phyloP scores from a whole-genome alignment of 1,140 invertebrate genomes.

The Brachionus rubens region DNA sequence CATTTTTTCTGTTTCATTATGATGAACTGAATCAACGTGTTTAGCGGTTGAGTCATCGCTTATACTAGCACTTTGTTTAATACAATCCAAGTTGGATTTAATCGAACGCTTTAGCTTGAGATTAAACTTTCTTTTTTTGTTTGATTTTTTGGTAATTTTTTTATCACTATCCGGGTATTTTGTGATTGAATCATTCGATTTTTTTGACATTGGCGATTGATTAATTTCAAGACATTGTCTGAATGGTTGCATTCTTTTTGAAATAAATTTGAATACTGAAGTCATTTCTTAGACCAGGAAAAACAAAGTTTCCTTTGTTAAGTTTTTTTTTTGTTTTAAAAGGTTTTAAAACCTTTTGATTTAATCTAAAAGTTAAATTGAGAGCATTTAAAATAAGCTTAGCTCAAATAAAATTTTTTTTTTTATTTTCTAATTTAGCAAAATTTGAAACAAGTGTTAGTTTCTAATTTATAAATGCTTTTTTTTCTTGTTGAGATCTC shows the following conservation, averaged over 20 bases:
- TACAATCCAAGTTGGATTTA: background rate
- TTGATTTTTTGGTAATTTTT: background rate
- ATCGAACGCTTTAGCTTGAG: background rate
- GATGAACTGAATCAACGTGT: background rate
- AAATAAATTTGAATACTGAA: slow-evolving; percentile 8
- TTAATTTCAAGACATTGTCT: slow-evolving; percentile 10
- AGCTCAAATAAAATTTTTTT: no score
- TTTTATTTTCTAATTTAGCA: no score
- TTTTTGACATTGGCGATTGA: background rate
- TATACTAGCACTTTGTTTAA: background rate
- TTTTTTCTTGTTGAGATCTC: no score
- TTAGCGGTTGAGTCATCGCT: background rate
- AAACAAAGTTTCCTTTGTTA: background rate
- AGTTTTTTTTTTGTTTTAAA: background rate
- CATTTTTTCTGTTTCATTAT: slow-evolving; percentile 37
- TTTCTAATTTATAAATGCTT: no score
- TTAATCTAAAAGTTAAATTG: no score
- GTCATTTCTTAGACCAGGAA: slow-evolving; percentile 4
- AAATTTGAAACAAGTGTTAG: no score
- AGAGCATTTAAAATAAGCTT: no score
- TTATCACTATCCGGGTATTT: background rate
- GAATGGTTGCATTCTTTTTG: slow-evolving; percentile 14
- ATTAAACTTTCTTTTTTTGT: slow-evolving; percentile 18
- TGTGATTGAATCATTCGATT: background rate
- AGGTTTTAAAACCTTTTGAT: no score